Evolutionary conservation across 2,888 invertebrate genomes (phyloP), one percentile per base, ranked within the genome.

Genomic region (Scaeva pyrastri): DNA sequence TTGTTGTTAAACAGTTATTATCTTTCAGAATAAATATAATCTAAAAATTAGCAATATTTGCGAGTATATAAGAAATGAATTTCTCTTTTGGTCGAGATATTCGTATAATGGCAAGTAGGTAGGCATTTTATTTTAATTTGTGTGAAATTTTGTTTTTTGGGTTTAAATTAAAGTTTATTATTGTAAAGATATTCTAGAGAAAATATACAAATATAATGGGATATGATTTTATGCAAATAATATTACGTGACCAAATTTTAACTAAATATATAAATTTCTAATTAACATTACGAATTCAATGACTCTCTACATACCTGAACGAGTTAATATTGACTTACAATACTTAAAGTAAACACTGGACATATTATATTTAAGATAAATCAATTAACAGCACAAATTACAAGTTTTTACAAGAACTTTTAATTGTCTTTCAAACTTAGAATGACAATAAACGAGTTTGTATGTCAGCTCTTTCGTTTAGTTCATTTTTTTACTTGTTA

Each of bases 1-100:
- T 68, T 52, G 68, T 68, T 52, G 52, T 68, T 52, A 19, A 68
- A 68, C 50, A 68, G 52, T 68, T 68, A 68, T 68, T 68, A 68
- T 68, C 68, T 68, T 23, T 52, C 68, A 68, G 68, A 68, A 68
- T 68, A 68, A 68, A 68, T 68, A 68, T 68, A 68, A 68, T 68
- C 68, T 52, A 39, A 11, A 68, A 68, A 68, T 68, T 52, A 68
- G 39, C 68, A 39, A 68, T 68, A 52, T 31, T 31, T 36, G 66
- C 21, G 19, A 23, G 39, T n/a, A n/a, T n/a, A n/a, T 14, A 52
- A 39, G n/a, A 10, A 14, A 6, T 2, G 16, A 31, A 52, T 68
- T 68, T 68, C 68, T 68, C 68, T 68, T 68, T 68, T 52, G 52
- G 50, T 52, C 52, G 52, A 16, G n/a, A 68, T 39, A 23, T 21